Conservation (phyloP, 2,113 vertebrate genomes). For the Sula dactylatra region DNA sequence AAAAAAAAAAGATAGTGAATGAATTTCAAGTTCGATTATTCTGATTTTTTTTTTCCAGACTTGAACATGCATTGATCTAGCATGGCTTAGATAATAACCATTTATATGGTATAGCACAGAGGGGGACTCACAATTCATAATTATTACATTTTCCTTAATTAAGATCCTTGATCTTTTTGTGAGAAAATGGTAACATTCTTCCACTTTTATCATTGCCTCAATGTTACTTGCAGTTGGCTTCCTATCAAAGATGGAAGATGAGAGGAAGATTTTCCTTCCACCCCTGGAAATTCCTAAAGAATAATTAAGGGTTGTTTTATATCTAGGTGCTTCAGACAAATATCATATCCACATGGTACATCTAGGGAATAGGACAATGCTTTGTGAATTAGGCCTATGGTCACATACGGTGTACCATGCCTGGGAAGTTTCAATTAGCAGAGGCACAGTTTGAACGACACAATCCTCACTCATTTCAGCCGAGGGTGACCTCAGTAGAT, state of each 20-base stretch:
- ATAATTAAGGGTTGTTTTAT: not conserved
- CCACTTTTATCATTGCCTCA: not conserved
- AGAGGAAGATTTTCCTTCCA: not conserved
- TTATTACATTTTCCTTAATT: not conserved
- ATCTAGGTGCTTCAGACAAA: not conserved
- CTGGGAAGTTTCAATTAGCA: not conserved
- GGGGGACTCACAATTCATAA: not conserved
- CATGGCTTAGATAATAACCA: not conserved
- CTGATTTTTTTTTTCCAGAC: not conserved
- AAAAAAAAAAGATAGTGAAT: not conserved
- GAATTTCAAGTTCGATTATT: not conserved
- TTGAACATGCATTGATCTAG: not conserved
- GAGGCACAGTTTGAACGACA: not conserved
- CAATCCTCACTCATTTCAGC: not conserved
- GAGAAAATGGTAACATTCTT: not conserved
- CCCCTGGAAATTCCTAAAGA: not conserved
- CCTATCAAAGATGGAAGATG: not conserved
- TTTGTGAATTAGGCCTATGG: not conserved
- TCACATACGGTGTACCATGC: not conserved
- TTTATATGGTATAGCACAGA: not conserved
- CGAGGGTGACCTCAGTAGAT: not conserved
- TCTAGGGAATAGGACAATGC: rapidly evolving
- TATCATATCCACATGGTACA: not conserved
- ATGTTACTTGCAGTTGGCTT: not conserved
- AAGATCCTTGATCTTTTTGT: not conserved